Evolutionary conservation across 2,797 vertebrate genomes (phyloP).

Genomic region (Crenuchus spilurus): DNA sequence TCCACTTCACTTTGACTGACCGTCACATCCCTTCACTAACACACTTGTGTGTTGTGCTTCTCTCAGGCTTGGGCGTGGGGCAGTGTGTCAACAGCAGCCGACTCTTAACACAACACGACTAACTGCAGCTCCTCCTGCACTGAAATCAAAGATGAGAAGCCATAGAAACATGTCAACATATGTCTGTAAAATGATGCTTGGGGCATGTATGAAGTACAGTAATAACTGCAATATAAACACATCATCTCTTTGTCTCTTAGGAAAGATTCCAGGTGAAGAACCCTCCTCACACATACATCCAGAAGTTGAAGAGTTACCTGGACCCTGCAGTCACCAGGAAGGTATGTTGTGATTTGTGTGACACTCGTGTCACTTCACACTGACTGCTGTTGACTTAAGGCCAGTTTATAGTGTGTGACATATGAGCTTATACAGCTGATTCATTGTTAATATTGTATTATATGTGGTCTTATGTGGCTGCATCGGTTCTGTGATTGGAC

Average conservation of each 20-base stretch:
- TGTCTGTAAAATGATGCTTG: no score
- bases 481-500: no score
- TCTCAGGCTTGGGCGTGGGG: neutral
- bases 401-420: no score
- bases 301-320: constrained; percentile 94
- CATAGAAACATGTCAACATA: no score
- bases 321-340: constrained; percentile 97
- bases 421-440: no score
- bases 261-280: constrained; percentile 99
- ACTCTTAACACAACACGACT: neutral
- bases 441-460: no score
- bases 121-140: no score
- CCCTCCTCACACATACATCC: constrained; percentile 96
- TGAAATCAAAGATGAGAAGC: no score
- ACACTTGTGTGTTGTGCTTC: neutral
- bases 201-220: no score
- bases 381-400: no score
- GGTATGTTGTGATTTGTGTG: constrained; percentile 79
- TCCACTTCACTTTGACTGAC: neutral
- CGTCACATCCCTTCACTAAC: neutral
- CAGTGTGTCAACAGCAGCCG: constrained; percentile 9
- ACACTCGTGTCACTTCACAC: constrained; percentile 9
- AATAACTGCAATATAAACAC: neutral
- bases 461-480: no score
- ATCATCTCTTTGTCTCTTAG: constrained; percentile 67